These are phyloP conservation scores for Rhineura floridana DNA, from an alignment of 2,113 vertebrate species.

Conservation along the genomic window DNA sequence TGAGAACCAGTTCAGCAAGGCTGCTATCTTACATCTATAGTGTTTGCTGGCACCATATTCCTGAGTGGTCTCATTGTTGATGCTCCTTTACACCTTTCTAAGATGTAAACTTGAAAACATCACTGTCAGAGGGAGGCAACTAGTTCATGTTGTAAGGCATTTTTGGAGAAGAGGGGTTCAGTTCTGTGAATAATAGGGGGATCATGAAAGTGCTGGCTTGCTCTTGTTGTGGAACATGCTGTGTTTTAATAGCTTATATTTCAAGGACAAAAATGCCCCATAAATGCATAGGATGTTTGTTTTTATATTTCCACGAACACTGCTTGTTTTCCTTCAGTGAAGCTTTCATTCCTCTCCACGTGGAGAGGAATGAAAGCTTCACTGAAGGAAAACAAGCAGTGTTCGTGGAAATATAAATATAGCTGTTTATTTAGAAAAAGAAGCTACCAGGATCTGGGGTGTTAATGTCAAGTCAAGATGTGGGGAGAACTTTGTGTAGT, in stretches of 20 bases:
- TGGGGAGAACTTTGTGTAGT: too few relatives aligned
- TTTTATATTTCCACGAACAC: not conserved
- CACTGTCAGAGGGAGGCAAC: not conserved
- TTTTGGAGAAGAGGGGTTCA: not conserved
- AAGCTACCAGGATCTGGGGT: not conserved
- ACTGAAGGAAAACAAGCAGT: not conserved
- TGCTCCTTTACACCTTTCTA: not conserved
- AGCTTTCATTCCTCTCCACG: not conserved
- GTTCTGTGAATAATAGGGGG: not conserved
- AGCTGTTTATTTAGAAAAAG: not conserved
- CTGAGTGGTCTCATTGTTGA: conserved; percentile 22
- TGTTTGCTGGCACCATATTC: not conserved
- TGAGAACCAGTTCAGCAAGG: conserved; percentile 67
- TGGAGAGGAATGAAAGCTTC: not conserved
- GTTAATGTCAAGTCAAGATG: not conserved
- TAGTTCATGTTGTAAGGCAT: not conserved
- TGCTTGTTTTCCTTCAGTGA: not conserved
- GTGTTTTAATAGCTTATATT: not conserved
- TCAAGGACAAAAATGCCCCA: not conserved
- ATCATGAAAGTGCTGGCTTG: not conserved
- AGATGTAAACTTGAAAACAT: not conserved
- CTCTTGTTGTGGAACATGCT: not conserved
- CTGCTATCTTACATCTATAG: conserved; percentile 13
- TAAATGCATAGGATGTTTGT: not conserved
- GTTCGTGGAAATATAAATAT: not conserved